Conservation (phyloP, 2,888 invertebrate species). For the Agonopterix subpropinquella region DNA sequence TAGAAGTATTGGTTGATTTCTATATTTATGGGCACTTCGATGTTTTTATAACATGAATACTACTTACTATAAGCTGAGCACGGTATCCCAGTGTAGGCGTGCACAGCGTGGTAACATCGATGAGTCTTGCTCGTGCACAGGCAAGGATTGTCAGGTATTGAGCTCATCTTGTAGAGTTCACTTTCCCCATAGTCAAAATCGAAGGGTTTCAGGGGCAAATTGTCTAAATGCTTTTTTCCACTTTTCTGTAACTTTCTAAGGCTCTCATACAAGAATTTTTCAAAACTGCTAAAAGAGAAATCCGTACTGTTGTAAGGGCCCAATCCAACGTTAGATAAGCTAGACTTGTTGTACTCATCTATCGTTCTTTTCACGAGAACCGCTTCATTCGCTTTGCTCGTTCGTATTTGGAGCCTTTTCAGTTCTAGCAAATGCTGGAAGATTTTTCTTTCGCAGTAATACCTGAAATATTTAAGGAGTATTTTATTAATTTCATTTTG, state of each 20-base stretch:
- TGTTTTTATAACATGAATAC: background rate
- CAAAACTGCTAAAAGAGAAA: constrained; percentile 85
- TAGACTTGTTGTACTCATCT: constrained; percentile 87
- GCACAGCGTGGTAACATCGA: constrained; percentile 92
- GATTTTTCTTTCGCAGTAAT: constrained; percentile 92
- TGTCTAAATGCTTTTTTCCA: constrained; percentile 78
- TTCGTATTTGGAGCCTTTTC: constrained; percentile 93
- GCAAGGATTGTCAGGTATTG: constrained; percentile 82
- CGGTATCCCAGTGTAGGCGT: constrained; percentile 93
- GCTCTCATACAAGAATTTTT: constrained; percentile 92
- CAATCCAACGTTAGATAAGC: constrained; percentile 78
- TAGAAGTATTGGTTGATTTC: background rate
- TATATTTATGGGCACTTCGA: background rate
- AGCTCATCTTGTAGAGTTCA: constrained; percentile 78
- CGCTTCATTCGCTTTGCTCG: constrained; percentile 91
- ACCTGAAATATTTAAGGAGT: constrained; percentile 76
- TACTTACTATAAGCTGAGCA: constrained; percentile 91
- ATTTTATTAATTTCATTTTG: constrained; percentile 1
- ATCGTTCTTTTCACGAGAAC: constrained; percentile 91
- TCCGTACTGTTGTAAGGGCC: constrained; percentile 80
- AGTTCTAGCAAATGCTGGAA: constrained; percentile 95
- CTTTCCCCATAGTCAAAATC: constrained; percentile 70
- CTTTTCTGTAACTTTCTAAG: constrained; percentile 85
- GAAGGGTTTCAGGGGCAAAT: constrained; percentile 73
- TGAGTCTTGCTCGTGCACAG: constrained; percentile 92